Evolutionary conservation across 2,797 vertebrate species (phyloP), one percentile per base, ranked within the genome.

Genomic region (Cuculus canorus): DNA sequence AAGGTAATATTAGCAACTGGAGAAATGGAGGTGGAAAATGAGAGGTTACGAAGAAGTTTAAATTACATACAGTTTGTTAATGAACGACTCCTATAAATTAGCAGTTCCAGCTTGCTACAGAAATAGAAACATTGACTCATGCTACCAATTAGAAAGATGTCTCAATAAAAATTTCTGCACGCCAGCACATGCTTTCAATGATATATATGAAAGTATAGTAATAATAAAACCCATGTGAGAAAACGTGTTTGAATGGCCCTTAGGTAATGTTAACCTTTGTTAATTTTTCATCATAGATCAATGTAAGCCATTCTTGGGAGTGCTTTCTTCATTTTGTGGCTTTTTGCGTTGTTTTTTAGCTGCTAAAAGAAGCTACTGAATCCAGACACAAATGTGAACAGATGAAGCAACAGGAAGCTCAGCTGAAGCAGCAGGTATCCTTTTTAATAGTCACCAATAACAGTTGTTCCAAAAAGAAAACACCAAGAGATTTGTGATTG

Each of bases 371-470:
- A 64, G 99, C 98, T 72, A 99, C 98, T 3, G 99, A 99, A 97
- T 99, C 99, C 22, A 98, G 99, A 79, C 98, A 98, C 96, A 99
- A 99, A 98, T 99, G 99, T 97, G 99, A 99, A 96, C 98, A 99
- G 97, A 99, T 99, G 99, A 99, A 99, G 97, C 99, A 99, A 86
- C 99, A 99, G 96, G 99, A 99, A 97, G 98, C 98, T 52, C 99
- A 99, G 93, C 98, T 99, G 59, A 99, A 99, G 91, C 99, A 99
- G 82, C 99, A 99, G 98, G 99, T 99, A 96, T 27, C 27, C 7
- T 60, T 52, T 66, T 41, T 61, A 47, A 76, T 45, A 7, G 3
- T 77, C 12, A 80, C 92, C 28, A n/a, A 3, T 82, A 86, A 22
- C 6, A 63, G n/a, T 37, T 70, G 14, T 43, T 86, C 19, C 5